Evolutionary conservation across 2,113 vertebrate species (phyloP).

Genomic region (Actenoides hombroni): DNA sequence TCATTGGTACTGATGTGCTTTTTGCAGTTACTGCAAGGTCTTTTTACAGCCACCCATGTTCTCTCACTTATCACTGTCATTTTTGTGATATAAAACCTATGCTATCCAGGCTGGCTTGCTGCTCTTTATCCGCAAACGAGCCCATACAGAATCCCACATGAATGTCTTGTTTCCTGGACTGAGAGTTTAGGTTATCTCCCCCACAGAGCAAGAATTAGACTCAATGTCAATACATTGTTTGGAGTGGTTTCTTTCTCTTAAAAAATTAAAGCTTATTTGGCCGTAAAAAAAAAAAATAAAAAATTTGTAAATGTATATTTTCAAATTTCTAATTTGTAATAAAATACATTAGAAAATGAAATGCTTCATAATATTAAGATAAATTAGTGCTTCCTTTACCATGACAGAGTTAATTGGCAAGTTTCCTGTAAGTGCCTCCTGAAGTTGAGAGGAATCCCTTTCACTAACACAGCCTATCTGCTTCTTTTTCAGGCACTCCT

Average conservation of each 20-base stretch:
- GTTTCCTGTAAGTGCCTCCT: not conserved
- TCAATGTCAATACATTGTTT: not conserved
- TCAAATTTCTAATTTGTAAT: not conserved
- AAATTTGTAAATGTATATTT: not conserved
- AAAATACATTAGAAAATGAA: not conserved
- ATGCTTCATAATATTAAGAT: not conserved
- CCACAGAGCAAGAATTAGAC: not conserved
- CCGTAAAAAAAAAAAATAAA: not conserved
- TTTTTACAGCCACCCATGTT: not conserved
- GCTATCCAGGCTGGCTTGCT: not conserved
- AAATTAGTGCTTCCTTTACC: not conserved
- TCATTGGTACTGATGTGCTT: not conserved
- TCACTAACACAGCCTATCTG: not conserved
- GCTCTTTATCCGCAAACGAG: not conserved
- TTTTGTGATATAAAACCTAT: not conserved
- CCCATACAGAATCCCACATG: not conserved
- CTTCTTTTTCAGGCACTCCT: not conserved
- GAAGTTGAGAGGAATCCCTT: not conserved
- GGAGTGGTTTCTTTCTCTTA: not conserved
- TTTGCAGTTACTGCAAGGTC: not conserved
- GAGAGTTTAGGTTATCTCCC: not conserved
- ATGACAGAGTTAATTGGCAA: not conserved
- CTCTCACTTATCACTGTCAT: not conserved
- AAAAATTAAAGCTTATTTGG: not conserved
- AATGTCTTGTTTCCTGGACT: too few species aligned